Conservation (phyloP, 2,888 invertebrate genomes). For the Scaptomyza reducta region DNA sequence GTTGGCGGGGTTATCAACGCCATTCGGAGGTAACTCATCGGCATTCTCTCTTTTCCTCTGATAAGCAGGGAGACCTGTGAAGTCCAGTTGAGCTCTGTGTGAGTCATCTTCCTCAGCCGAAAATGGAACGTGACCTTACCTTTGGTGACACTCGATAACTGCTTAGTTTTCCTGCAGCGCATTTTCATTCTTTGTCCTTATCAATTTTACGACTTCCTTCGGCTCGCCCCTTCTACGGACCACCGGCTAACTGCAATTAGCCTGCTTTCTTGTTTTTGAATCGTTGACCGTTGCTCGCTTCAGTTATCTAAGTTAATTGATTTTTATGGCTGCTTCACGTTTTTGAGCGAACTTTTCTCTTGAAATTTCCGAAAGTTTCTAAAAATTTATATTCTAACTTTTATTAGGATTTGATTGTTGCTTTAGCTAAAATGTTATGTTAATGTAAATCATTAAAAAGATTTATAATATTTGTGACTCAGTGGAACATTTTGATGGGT, state of each 20-base stretch:
- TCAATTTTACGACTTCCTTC: constrained; percentile 77
- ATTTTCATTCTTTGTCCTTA: constrained; percentile 55
- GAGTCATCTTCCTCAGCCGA: constrained; percentile 56
- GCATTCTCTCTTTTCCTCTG: constrained; percentile 23
- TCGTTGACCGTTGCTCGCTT: constrained; percentile 40
- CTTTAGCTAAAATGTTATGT: neutral
- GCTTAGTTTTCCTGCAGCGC: constrained; percentile 36
- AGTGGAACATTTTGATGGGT: neutral
- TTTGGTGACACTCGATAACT: constrained; percentile 56
- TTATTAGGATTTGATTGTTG: constrained; percentile 21
- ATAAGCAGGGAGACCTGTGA: constrained; percentile 45
- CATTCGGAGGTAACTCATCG: constrained; percentile 15
- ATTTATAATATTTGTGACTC: constrained; percentile 1
- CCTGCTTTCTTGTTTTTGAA: constrained; percentile 43
- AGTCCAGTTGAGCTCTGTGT: constrained; percentile 22
- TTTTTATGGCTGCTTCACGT: constrained; percentile 71
- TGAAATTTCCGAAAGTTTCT: neutral
- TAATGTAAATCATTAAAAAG: neutral
- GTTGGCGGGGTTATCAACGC: constrained; percentile 65
- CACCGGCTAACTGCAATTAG: constrained; percentile 71
- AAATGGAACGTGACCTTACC: constrained; percentile 74
- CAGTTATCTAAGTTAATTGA: constrained; percentile 68
- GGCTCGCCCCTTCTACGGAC: constrained; percentile 43
- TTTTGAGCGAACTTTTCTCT: constrained; percentile 39
- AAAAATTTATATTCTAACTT: constrained; percentile 10